phyloP scores from a whole-genome alignment of 2,113 vertebrate genomes.

The Callaeas wilsoni region DNA sequence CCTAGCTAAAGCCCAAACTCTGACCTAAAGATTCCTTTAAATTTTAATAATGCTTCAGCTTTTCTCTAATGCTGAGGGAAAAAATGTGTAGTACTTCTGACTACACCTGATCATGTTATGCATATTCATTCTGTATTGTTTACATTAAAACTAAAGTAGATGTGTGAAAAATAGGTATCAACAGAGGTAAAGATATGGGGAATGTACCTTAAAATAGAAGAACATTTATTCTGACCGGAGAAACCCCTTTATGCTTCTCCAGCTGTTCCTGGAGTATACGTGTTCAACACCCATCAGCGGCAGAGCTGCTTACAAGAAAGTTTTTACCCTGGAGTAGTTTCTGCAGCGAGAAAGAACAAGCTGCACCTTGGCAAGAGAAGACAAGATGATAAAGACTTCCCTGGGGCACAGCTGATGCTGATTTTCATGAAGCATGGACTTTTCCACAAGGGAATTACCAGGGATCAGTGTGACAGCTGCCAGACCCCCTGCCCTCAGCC shows the following conservation, averaged over 20 bases:
- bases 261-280: fast-evolving
- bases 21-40: background rate
- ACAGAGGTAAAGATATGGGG: background rate
- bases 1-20: background rate
- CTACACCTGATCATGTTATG: background rate
- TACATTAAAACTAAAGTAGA: background rate
- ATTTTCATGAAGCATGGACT: background rate
- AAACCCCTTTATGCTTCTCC: background rate
- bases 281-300: background rate
- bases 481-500: background rate
- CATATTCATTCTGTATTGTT: background rate
- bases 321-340: background rate
- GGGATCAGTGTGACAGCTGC: background rate
- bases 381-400: background rate
- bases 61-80: background rate
- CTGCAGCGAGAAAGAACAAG: background rate
- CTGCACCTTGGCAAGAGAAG: background rate
- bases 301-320: background rate
- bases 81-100: background rate
- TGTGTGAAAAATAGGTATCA: background rate
- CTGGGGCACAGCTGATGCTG: background rate
- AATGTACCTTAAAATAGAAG: background rate
- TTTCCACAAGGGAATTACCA: background rate
- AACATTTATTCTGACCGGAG: background rate
- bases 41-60: background rate